Percentiles rank a stretch among this genome's conserved stretches.
Evolutionary conservation across 1,140 invertebrate genomes (phyloP).

Genomic region (Ectropis grisescens): DNA sequence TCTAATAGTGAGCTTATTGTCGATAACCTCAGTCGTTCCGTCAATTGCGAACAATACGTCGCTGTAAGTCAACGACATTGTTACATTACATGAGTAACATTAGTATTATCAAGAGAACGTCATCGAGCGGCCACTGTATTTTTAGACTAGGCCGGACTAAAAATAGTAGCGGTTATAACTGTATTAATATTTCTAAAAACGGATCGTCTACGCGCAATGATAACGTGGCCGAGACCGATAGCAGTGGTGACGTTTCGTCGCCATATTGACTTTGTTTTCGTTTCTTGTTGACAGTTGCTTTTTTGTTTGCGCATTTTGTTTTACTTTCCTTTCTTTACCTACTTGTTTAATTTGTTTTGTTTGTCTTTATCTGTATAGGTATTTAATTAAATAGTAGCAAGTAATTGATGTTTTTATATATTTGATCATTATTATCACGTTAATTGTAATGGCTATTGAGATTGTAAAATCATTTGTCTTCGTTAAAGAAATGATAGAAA

Average conservation of each 20-base stretch:
- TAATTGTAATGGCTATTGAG: no score
- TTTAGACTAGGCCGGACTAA: conserved; percentile 67
- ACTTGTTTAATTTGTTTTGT: conserved; percentile 1
- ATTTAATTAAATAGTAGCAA: neutral
- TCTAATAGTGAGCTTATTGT: conserved; percentile 15
- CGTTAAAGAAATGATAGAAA: no score
- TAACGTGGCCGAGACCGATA: conserved; percentile 59
- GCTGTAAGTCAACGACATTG: conserved; percentile 62
- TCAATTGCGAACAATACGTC: conserved; percentile 33
- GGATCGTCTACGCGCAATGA: conserved; percentile 59
- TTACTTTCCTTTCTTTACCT: conserved; percentile 5
- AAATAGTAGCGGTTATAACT: conserved; percentile 67
- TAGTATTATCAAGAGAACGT: conserved; percentile 61
- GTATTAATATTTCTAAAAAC: conserved; percentile 70
- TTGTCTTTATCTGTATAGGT: conserved; percentile 1
- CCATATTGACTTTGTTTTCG: conserved; percentile 42
- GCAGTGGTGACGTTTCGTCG: conserved; percentile 41
- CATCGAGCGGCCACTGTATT: conserved; percentile 47
- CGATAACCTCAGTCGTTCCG: conserved; percentile 42
- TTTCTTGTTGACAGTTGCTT: conserved; percentile 21
- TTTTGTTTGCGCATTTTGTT: conserved; percentile 8
- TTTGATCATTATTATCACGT: no score
- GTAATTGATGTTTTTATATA: neutral
- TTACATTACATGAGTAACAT: conserved; percentile 55
- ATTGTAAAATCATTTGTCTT: no score